Percentiles rank a stretch among this genome's conserved stretches.
These are phyloP conservation scores for Tenualosa ilisha DNA, from an alignment of 2,797 vertebrate genomes.

Conservation along the genomic window DNA sequence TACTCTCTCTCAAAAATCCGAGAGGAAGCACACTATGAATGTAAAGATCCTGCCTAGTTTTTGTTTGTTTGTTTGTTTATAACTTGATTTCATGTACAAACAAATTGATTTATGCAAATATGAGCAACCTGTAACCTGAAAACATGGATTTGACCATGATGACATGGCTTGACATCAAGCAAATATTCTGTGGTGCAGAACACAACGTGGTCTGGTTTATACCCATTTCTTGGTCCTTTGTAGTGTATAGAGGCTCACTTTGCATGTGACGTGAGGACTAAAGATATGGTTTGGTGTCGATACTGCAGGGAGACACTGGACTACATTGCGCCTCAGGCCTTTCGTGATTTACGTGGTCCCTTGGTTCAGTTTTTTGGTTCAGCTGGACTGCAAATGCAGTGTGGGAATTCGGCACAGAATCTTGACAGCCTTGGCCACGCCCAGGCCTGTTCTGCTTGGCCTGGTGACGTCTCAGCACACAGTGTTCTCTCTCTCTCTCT, in stretches of 20 bases:
- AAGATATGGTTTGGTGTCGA: neutral
- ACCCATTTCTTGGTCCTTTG: neutral
- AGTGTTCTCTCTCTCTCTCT: neutral
- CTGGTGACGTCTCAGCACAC: neutral
- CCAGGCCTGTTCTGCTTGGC: neutral
- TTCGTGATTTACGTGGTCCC: neutral
- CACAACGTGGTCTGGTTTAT: neutral
- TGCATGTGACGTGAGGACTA: neutral
- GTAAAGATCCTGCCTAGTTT: conserved; percentile 73
- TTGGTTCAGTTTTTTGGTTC: neutral
- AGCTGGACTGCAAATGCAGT: neutral
- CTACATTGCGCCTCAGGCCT: neutral
- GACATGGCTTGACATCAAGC: neutral
- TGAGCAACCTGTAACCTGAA: neutral
- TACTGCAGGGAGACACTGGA: neutral
- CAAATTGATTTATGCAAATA: neutral
- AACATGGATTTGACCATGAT: neutral
- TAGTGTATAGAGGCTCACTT: neutral
- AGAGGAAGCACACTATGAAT: conserved; percentile 75
- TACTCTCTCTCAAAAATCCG: conserved; percentile 53
- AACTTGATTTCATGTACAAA: conserved; percentile 18
- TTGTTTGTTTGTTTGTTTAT: conserved; percentile 52
- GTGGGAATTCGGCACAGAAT: neutral
- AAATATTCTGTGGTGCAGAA: neutral
- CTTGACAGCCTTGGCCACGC: neutral